These are phyloP conservation scores for Drosophila tani DNA, from an alignment of 1,140 invertebrate species.

Conservation along the genomic window DNA sequence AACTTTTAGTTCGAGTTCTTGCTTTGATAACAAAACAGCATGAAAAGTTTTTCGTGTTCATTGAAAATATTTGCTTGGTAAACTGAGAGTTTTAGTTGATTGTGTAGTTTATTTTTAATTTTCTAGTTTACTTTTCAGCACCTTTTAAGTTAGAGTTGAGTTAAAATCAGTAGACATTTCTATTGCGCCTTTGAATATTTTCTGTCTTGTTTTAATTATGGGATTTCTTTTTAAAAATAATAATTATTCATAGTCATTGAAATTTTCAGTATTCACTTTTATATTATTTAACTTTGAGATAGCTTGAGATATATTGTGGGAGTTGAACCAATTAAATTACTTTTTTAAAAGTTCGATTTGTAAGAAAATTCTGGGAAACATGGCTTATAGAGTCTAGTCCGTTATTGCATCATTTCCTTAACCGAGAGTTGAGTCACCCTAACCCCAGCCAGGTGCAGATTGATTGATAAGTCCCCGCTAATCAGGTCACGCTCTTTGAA, in stretches of 20 bases:
- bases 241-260: too few relatives aligned
- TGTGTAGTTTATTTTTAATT: neutral
- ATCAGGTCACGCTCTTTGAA: conserved; percentile 89
- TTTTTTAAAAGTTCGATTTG: too few relatives aligned
- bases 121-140: neutral
- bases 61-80: neutral
- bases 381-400: neutral
- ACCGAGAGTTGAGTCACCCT: conserved; percentile 4
- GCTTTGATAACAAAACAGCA: conserved; percentile 1
- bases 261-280: too few relatives aligned
- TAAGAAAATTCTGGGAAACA: neutral
- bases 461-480: conserved; percentile 84
- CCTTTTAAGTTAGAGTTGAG: too few relatives aligned
- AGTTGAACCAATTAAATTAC: too few relatives aligned
- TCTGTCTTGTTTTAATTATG: too few relatives aligned
- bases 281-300: too few relatives aligned
- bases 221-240: too few relatives aligned
- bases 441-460: conserved; percentile 15
- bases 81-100: conserved; percentile 11
- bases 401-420: neutral
- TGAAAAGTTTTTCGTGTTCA: neutral
- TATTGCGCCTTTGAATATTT: too few relatives aligned
- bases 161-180: too few relatives aligned
- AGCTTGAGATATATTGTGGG: too few relatives aligned
- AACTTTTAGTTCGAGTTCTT: conserved; percentile 5